Conservation (phyloP, 2,888 invertebrate genomes). For the Thysanoteuthis rhombus region DNA sequence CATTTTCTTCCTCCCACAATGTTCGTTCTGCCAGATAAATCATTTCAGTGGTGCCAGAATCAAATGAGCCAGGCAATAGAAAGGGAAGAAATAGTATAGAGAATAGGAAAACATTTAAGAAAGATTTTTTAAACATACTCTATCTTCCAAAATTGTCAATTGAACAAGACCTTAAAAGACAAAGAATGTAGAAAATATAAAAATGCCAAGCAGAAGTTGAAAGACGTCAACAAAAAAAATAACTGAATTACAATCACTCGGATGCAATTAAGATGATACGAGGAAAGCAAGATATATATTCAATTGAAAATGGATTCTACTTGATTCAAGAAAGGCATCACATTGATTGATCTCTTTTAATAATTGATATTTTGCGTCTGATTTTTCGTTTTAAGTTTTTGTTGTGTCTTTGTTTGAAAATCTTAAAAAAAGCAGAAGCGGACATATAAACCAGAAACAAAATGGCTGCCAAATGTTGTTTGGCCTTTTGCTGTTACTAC, state of each 20-base stretch:
- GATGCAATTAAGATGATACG: background rate
- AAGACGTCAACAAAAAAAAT: background rate
- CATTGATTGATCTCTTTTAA: slow-evolving; percentile 12
- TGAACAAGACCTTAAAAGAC: background rate
- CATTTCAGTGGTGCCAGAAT: background rate
- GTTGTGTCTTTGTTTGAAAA: background rate
- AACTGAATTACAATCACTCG: background rate
- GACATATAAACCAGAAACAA: background rate
- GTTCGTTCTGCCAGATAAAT: background rate
- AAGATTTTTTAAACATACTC: background rate
- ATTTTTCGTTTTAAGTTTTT: background rate
- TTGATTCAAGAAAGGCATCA: background rate
- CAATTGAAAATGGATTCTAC: background rate
- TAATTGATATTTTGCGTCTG: background rate
- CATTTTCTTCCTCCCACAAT: background rate
- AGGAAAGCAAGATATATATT: slow-evolving; percentile 12
- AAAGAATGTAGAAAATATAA: background rate
- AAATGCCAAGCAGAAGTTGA: background rate
- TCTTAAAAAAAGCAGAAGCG: background rate
- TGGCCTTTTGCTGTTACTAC: background rate
- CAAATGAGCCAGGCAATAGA: background rate
- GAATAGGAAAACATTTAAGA: background rate
- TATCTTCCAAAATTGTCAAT: background rate
- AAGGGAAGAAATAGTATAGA: background rate
- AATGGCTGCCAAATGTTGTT: background rate